Base-by-base conservation (phyloP, 2,797 vertebrate species). In the Pseudochaenichthys georgianus region DNA sequence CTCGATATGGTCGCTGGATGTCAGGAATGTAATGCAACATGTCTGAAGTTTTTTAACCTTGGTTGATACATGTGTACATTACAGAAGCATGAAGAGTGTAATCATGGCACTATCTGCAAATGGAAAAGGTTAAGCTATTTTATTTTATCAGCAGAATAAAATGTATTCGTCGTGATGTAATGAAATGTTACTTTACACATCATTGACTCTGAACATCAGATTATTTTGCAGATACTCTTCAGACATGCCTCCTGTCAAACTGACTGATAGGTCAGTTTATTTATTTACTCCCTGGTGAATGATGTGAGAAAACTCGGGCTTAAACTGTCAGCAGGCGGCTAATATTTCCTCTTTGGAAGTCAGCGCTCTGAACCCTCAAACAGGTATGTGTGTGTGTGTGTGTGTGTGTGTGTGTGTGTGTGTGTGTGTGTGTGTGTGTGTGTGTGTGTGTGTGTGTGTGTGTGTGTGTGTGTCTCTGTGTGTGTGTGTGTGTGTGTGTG, bases 241-340 rank as follows among this genome's bases (percentile, higher is more conserved):
- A 77, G 69, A 70, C 79, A 43, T 50, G 77, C 69, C 57, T 57
- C 15, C 70, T 71, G 81, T 87, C 82, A 87, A 38, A 50, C 73
- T 86, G 82, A 90, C 74, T 78, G 83, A 88, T 75, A 47, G 73
- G 62, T 57, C 59, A 31, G 77, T 87, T 88, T 91, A 75, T 93
- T 92, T 92, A 84, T 91, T 72, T 78, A 79, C 81, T 86, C 80
- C 74, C 75, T 62, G 78, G 4, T 81, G 83, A 92, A 76, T 82
- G 87, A 90, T 85, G 70, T 87, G 89, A 85, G 78, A 89, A 90
- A 91, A 89, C 77, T 65, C 17, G 0, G 79, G 75, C 87, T 89
- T 76, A 78, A 82, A 69, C 87, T 91, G 90, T 94, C 89, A 79
- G 66, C 88, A 62, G 58, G 72, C 64, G 16, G 87, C 87, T 89